Evolutionary conservation across 2,888 invertebrate genomes (phyloP), one percentile per base, ranked within the genome.

Genomic region (Heliothis peltigera): DNA sequence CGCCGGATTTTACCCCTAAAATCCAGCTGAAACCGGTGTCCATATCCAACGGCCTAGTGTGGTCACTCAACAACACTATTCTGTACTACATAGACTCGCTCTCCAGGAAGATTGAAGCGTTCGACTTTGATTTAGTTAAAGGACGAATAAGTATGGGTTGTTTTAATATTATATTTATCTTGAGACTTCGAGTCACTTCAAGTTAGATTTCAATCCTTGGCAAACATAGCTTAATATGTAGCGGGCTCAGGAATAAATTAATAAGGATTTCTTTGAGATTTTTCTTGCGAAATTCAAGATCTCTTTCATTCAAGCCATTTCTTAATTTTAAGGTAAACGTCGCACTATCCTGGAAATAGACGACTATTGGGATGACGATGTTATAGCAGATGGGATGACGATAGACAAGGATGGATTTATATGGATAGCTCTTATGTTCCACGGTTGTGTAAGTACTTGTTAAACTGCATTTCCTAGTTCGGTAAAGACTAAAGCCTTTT

Each of bases 51-150:
- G 97, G 97, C 0, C 83, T 97, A 19, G 95, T 95, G 5, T 97
- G 97, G 97, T 96, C 94, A 1, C 58, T 73, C 1, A 80, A 79
- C 35, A 78, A 75, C 48, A 78, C 65, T 47, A 93, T 94, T 43
- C 92, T 97, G 87, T 97, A 96, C 87, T 97, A 96, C 87, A 96
- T 97, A 47, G 97, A 97, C 84, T 96, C 97, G 0, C 89, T 93
- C 5, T 44, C 75, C 2, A 63, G 63, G 28, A 92, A 95, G 77
- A 92, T 97, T 15, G 95, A 93, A 60, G 96, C 95, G 8, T 97
- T 96, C 81, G 96, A 97, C 83, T 97, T 95, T 82, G 93, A 97
- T 78, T 80, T 95, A 49, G 80, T 83, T 0, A 91, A 84, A 19
- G 96, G 95, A 47, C 83, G 71, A 6, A 54, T 79, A 67, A 70